phyloP scores from a whole-genome alignment of 2,888 invertebrate species.

The Trissoscelio sp. region DNA sequence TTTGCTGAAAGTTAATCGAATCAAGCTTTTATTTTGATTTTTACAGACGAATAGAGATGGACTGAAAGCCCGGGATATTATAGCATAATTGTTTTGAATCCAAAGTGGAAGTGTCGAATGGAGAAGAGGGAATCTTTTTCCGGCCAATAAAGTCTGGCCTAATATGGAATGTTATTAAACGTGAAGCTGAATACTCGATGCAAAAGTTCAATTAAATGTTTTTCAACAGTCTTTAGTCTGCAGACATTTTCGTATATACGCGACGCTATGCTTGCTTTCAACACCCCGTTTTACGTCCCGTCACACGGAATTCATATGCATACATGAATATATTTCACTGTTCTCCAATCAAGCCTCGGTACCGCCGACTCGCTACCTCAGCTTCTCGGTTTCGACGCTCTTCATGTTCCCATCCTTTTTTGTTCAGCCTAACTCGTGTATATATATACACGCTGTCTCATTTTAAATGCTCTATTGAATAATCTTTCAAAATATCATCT shows the following conservation, averaged over 20 bases:
- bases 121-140: conserved; percentile 36
- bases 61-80: too few species aligned
- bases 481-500: conserved; percentile 36
- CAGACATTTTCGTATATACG: conserved; percentile 73
- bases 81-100: too few species aligned
- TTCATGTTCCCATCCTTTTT: conserved; percentile 53
- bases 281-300: conserved; percentile 65
- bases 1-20: too few species aligned
- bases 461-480: conserved; percentile 65
- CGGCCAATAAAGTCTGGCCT: conserved; percentile 69
- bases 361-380: conserved; percentile 56
- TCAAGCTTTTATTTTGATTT: too few species aligned
- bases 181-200: conserved; percentile 23
- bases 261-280: conserved; percentile 68
- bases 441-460: conserved; percentile 64
- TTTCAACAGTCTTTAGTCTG: conserved; percentile 65
- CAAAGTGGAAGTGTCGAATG: too few species aligned
- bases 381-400: conserved; percentile 60
- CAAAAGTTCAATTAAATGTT: conserved; percentile 67
- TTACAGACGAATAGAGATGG: too few species aligned
- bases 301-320: conserved; percentile 81
- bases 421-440: conserved; percentile 29
- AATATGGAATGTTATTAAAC: conserved; percentile 55
- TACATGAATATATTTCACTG: conserved; percentile 82
- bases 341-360: conserved; percentile 79